Evolutionary conservation across 1,140 invertebrate species (phyloP).

Genomic region (Samia ricini): DNA sequence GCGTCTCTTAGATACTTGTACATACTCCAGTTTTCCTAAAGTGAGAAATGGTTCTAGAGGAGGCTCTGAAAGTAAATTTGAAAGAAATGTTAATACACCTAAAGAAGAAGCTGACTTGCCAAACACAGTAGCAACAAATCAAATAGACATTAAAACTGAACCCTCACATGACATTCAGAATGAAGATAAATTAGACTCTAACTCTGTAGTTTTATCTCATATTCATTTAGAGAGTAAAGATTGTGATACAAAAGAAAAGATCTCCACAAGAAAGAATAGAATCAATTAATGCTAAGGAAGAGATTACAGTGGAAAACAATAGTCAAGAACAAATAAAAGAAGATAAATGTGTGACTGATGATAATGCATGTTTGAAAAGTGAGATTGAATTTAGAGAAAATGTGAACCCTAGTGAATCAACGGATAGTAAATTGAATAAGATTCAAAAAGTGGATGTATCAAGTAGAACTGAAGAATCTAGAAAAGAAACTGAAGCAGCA

Average conservation of each 20-base stretch:
- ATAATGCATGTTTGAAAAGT: conserved; percentile 61
- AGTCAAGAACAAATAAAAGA: conserved; percentile 45
- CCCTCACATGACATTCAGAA: conserved; percentile 30
- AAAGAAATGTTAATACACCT: conserved; percentile 45
- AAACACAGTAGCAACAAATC: conserved; percentile 35
- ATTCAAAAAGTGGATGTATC: conserved; percentile 55
- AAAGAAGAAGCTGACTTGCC: conserved; percentile 53
- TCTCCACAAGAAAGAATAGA: conserved; percentile 48
- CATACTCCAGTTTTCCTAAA: conserved; percentile 49
- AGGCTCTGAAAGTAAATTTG: conserved; percentile 42
- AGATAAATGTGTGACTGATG: conserved; percentile 47
- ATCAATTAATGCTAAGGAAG: conserved; percentile 25
- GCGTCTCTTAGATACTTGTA: conserved; percentile 70
- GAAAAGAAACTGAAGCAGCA: conserved; percentile 65
- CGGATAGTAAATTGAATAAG: conserved; percentile 57
- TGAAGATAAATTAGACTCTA: conserved; percentile 21
- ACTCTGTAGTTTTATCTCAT: conserved; percentile 36
- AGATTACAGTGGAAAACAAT: conserved; percentile 37
- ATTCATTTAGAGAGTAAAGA: conserved; percentile 34
- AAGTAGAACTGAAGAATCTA: conserved; percentile 55
- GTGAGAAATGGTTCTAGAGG: conserved; percentile 45
- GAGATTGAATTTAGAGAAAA: conserved; percentile 74
- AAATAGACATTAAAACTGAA: conserved; percentile 46
- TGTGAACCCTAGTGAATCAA: conserved; percentile 68
- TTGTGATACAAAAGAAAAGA: conserved; percentile 63